These are phyloP conservation scores for Sminthopsis crassicaudata DNA, from an alignment of 2,113 vertebrate species.

Conservation along the genomic window DNA sequence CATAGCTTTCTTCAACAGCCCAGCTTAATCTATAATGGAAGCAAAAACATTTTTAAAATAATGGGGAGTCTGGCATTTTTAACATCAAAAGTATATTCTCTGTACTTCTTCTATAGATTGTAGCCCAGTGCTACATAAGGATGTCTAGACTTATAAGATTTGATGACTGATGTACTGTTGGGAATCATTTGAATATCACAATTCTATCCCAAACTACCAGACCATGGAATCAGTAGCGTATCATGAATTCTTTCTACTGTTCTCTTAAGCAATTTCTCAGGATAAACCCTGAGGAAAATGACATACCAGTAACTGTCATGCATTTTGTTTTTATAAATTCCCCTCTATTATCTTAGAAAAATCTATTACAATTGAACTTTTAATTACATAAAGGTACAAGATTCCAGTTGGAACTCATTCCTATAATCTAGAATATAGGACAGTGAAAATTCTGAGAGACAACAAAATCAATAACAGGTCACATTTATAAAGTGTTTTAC, in stretches of 20 bases:
- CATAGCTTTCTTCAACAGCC: constrained; percentile 43
- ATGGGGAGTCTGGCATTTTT: constrained; percentile 23
- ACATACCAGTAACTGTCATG: not conserved
- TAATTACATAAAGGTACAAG: not conserved
- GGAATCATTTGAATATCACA: constrained; percentile 12
- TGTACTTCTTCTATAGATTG: not conserved
- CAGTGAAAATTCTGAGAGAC: not conserved
- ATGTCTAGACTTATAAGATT: constrained; percentile 46
- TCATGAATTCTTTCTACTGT: not conserved
- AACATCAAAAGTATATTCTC: constrained; percentile 45
- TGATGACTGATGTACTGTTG: constrained; percentile 51
- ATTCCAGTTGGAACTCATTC: not conserved
- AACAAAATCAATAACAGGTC: not conserved
- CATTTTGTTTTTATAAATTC: not conserved
- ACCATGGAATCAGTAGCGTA: not conserved
- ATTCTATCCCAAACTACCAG: not conserved
- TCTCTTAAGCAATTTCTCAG: not conserved
- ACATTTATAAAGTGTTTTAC: not conserved
- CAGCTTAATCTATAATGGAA: constrained; percentile 51
- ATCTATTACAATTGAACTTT: not conserved
- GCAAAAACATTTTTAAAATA: constrained; percentile 39
- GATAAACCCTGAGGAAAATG: not conserved
- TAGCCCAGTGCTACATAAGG: not conserved
- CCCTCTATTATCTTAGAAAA: not conserved
- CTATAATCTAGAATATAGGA: not conserved